Percentiles rank a stretch among this genome's conserved stretches.
These are phyloP conservation scores for Ceratosolen solmsi DNA, from an alignment of 1,140 invertebrate species.

Conservation along the genomic window DNA sequence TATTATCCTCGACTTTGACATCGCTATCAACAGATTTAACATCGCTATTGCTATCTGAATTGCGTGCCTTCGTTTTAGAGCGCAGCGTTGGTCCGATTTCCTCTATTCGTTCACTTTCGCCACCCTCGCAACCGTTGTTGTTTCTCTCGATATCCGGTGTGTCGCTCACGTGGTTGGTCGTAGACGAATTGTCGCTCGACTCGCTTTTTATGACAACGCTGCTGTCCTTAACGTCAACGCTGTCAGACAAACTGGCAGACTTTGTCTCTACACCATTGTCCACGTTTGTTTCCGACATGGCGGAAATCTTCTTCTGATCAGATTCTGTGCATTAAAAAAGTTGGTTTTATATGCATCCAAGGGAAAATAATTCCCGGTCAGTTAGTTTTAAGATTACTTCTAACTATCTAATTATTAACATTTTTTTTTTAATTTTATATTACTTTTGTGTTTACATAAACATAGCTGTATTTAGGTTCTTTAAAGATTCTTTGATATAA, in stretches of 20 bases:
- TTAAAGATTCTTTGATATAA: background rate
- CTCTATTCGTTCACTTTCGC: constrained; percentile 62
- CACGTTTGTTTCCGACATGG: constrained; percentile 58
- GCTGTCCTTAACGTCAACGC: background rate
- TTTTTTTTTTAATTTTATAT: background rate
- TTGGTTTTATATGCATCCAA: background rate
- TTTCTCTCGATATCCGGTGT: constrained; percentile 31
- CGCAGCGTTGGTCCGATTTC: constrained; percentile 66
- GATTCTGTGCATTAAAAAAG: constrained; percentile 1
- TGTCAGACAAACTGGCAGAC: background rate
- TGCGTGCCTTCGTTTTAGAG: constrained; percentile 70
- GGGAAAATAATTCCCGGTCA: background rate
- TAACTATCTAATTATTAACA: background rate
- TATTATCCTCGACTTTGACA: constrained; percentile 46
- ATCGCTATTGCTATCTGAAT: constrained; percentile 49
- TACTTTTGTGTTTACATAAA: background rate
- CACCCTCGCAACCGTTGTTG: constrained; percentile 38
- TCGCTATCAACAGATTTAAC: constrained; percentile 55
- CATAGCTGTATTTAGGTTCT: background rate
- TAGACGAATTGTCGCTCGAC: background rate
- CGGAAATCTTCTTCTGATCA: constrained; percentile 14
- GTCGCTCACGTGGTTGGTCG: background rate
- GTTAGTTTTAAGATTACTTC: background rate
- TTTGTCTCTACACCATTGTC: constrained; percentile 26
- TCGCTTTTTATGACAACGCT: background rate